These are phyloP conservation scores for Drosophila repletoides DNA, from an alignment of 1,140 invertebrate species.

Conservation along the genomic window DNA sequence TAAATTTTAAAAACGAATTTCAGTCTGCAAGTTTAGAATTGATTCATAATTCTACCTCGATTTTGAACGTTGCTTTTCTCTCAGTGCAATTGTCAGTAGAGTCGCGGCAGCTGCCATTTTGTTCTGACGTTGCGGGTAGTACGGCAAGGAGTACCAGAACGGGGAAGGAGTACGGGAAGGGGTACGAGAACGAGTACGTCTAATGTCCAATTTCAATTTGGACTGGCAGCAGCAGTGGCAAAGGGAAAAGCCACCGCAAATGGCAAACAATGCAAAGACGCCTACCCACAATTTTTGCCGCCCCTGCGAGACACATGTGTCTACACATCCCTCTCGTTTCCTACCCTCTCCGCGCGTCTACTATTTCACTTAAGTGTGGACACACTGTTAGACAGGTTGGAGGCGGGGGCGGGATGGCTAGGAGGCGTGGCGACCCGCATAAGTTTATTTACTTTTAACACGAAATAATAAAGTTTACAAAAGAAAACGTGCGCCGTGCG, in stretches of 20 bases:
- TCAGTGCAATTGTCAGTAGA: slow-evolving; percentile 59
- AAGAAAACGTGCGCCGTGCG: slow-evolving; percentile 68
- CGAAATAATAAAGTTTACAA: slow-evolving; percentile 80
- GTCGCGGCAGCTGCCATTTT: slow-evolving; percentile 65
- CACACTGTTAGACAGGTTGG: slow-evolving; percentile 3
- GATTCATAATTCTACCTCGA: too few species aligned
- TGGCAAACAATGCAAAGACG: slow-evolving; percentile 33
- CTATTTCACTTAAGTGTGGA: slow-evolving; percentile 55
- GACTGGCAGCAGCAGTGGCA: slow-evolving; percentile 63
- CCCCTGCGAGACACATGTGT: too few species aligned
- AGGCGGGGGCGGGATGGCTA: not conserved
- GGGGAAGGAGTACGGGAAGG: too few species aligned
- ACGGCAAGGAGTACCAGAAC: too few species aligned
- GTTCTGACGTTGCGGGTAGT: too few species aligned
- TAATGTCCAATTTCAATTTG: slow-evolving; percentile 79
- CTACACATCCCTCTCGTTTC: not conserved
- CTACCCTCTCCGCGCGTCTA: slow-evolving; percentile 21
- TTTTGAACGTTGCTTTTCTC: too few species aligned
- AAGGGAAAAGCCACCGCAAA: slow-evolving; percentile 53
- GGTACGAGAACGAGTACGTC: too few species aligned
- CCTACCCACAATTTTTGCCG: slow-evolving; percentile 13
- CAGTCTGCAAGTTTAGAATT: too few species aligned
- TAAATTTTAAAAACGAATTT: too few species aligned
- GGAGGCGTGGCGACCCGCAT: slow-evolving; percentile 36
- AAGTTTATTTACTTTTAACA: slow-evolving; percentile 80